Base-by-base conservation (phyloP, 2,888 invertebrate genomes). In the Lycaena phlaeas region DNA sequence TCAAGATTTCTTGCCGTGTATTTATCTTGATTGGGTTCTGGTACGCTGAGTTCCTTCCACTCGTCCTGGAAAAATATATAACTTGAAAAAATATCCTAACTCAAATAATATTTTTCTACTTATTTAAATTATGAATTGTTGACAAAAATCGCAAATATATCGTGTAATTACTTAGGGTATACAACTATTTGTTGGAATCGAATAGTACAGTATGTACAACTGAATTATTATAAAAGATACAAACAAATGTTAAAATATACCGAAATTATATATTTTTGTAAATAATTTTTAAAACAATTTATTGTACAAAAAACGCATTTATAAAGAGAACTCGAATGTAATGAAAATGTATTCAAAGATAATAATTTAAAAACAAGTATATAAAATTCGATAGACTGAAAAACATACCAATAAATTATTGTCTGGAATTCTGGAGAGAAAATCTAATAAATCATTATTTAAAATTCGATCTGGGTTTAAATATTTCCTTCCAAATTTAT, bases 371-470 rank as follows among this genome's bases (percentile, higher is more conserved):
- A 22, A 22, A 22, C n/a, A n/a, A n/a, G n/a, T n/a, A n/a, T n/a
- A n/a, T n/a, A n/a, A n/a, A n/a, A n/a, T n/a, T n/a, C n/a, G n/a
- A n/a, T n/a, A n/a, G n/a, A n/a, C n/a, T n/a, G n/a, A n/a, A n/a
- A n/a, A n/a, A n/a, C 41, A 65, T 68, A 84, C 82, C 73, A 76
- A 59, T 52, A 65, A 61, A 51, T 66, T 69, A 45, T 74, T 69
- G 43, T 82, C 79, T 1, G 82, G 82, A 51, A 82, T 56, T 47
- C 76, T 66, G 14, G 78, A 72, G 37, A 84, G 51, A 44, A 78
- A 84, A 44, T 84, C 81, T 36, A 78, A 52, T 43, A 84, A 45
- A 53, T 81, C 82, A 45, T 82, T 81, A 44, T 84, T 82, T 36
- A 61, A 55, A 36, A 59, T 56, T 55, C 78, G 65, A 10, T 62